phyloP scores from a whole-genome alignment of 2,113 vertebrate species.

The Sphaerodactylus townsendi region DNA sequence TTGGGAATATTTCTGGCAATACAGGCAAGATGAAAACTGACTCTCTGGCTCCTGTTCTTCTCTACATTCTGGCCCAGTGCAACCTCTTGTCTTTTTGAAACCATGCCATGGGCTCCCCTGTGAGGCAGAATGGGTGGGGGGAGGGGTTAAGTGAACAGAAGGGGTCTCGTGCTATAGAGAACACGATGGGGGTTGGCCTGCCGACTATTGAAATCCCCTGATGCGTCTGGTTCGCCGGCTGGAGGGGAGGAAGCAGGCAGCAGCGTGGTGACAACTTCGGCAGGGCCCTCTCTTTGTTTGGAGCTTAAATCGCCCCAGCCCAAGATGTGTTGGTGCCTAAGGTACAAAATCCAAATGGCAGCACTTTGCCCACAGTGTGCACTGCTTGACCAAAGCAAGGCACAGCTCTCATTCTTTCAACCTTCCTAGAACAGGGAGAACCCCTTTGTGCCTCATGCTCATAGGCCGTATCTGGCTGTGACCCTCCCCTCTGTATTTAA shows the following conservation, averaged over 20 bases:
- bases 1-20: neutral
- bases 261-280: neutral
- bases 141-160: conserved; percentile 18
- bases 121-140: neutral
- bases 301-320: neutral
- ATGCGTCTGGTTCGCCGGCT: conserved; percentile 24
- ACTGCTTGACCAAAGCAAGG: neutral
- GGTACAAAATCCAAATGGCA: neutral
- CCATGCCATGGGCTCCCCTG: rapidly evolving
- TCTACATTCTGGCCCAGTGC: rapidly evolving
- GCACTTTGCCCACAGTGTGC: too few relatives aligned
- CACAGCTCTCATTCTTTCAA: neutral
- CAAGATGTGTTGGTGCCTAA: neutral
- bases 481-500: neutral
- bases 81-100: neutral
- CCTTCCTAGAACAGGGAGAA: too few relatives aligned
- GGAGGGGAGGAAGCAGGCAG: rapidly evolving
- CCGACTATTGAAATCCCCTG: conserved; percentile 51
- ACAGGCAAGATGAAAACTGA: neutral
- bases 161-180: conserved; percentile 36
- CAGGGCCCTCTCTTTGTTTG: conserved; percentile 9
- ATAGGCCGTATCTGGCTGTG: neutral
- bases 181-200: neutral
- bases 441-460: neutral
- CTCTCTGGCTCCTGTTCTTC: neutral